Evolutionary conservation across 2,797 vertebrate genomes (phyloP), one percentile per base, ranked within the genome.

Genomic region (Podarcis siculus): DNA sequence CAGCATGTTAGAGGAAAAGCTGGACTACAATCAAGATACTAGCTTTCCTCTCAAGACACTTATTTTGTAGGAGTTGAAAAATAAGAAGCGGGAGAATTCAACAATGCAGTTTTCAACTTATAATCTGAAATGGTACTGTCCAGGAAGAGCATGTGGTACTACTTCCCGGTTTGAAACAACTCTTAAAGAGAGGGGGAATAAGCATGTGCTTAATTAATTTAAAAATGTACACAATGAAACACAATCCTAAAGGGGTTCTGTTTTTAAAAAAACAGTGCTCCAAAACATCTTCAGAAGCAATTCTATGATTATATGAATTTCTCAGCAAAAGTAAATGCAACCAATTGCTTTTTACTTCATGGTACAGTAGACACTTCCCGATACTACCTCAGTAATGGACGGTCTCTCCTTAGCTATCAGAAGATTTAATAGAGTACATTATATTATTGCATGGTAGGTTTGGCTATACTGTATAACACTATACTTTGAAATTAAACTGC

Each of bases 311-410:
- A 13, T 49, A 49, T 49, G 12, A 49, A 13, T 49, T 49, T 49
- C 49, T 71, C 66, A 83, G 32, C 67, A 83, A n/a, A 82, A 42
- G 8, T 42, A 82, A 82, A 82, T 82, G 37, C n/a, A 82, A 82
- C 27, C 25, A 67, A 83, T 71, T 45, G 66, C 39, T 58, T 71
- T 21, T 5, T 49, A 69, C 3, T 42, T 39, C 39, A 21, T 42
- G 5, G 37, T 39, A 42, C 37, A 37, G 5, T 8, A 49, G 45
- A 55, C 13, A 55, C 42, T 79, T 39, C 5, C 35, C 25, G 8
- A 75, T 39, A 23, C 8, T 39, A 37, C 35, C 21, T 15, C 21
- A 49, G 15, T 25, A 79, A n/a, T n/a, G 15, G n/a, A 15, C 49
- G 21, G 17, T 8, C 77, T 58, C 77, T 55, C 5, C 15, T 55